Evolutionary conservation across 2,888 invertebrate species (phyloP).

Genomic region (Acronicta alni): DNA sequence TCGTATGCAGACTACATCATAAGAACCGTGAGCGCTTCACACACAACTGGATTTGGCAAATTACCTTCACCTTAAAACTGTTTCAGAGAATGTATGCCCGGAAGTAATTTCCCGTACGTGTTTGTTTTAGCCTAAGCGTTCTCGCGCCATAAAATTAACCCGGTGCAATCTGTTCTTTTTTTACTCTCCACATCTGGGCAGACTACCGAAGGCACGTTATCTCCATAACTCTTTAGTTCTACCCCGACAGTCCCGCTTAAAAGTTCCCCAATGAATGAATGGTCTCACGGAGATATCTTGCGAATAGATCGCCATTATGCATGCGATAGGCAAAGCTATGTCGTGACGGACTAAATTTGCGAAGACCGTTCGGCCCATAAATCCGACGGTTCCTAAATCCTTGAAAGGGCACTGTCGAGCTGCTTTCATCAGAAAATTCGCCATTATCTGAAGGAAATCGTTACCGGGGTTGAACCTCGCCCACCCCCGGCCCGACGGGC

Average conservation of each 20-base stretch:
- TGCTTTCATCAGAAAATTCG: slow-evolving; percentile 88
- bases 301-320: slow-evolving; percentile 70
- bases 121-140: slow-evolving; percentile 77
- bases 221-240: slow-evolving; percentile 72
- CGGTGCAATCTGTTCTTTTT: slow-evolving; percentile 72
- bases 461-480: slow-evolving; percentile 85
- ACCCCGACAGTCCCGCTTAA: slow-evolving; percentile 62
- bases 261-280: slow-evolving; percentile 68
- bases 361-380: slow-evolving; percentile 79
- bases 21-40: slow-evolving; percentile 64
- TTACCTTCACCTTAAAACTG: slow-evolving; percentile 76
- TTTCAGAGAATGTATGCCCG: slow-evolving; percentile 73
- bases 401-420: slow-evolving; percentile 82
- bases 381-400: slow-evolving; percentile 83
- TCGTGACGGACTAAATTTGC: slow-evolving; percentile 80
- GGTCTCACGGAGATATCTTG: slow-evolving; percentile 59
- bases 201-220: slow-evolving; percentile 69
- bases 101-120: slow-evolving; percentile 79
- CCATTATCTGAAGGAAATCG: slow-evolving; percentile 88
- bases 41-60: slow-evolving; percentile 74
- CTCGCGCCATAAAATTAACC: slow-evolving; percentile 76
- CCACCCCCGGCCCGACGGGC: slow-evolving; percentile 81
- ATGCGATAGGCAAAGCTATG: slow-evolving; percentile 75
- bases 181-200: slow-evolving; percentile 69
- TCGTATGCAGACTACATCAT: slow-evolving; percentile 40